Evolutionary conservation across 2,113 vertebrate genomes (phyloP), one percentile per base, ranked within the genome.

Genomic region (Cyprinus carpio): DNA sequence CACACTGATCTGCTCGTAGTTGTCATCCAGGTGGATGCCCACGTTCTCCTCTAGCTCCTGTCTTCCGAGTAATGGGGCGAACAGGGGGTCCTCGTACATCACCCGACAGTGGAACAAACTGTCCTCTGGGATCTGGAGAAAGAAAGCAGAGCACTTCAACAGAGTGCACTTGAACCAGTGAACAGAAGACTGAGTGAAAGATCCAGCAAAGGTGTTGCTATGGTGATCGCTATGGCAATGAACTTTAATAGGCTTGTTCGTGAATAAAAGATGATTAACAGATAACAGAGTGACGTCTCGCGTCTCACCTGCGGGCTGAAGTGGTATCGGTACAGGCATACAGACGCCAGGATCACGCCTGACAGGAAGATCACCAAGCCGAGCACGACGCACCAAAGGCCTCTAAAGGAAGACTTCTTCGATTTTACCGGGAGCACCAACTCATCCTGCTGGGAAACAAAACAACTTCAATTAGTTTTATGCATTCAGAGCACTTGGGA

Each of bases 11-110:
- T 96, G 95, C 82, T 99, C 97, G 0, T 98, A 97, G 93, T 97
- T 96, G 78, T 98, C 96, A 0, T 97, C 96, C 6, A 98, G 87
- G 90, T 95, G 96, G 87, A 99, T 97, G 91, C 96, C 96, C 8
- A 99, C 96, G 0, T 98, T 97, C 89, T 99, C 97, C 2, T 97
- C 96, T 62, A 99, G 89, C 85, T 97, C 96, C 90, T 97, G 93
- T 18, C 95, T 94, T 0, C 94, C 93, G 76, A 87, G 95, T 88
- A 92, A 89, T 0, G 96, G 96, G 0, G 96, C 95, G 34, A 94
- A 96, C 51, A 97, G 90, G 0, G 95, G 93, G 91, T 98, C 97
- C 88, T 98, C 96, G 0, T 96, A 99, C 65, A 97, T 87, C 64
- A 98, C 93, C 0, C 96, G 93, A 0, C 97, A 99, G 92, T 96